Percentiles rank a stretch among this genome's conserved stretches.
Evolutionary conservation across 1,140 invertebrate genomes (phyloP).

Genomic region (Nasonia longicornis): DNA sequence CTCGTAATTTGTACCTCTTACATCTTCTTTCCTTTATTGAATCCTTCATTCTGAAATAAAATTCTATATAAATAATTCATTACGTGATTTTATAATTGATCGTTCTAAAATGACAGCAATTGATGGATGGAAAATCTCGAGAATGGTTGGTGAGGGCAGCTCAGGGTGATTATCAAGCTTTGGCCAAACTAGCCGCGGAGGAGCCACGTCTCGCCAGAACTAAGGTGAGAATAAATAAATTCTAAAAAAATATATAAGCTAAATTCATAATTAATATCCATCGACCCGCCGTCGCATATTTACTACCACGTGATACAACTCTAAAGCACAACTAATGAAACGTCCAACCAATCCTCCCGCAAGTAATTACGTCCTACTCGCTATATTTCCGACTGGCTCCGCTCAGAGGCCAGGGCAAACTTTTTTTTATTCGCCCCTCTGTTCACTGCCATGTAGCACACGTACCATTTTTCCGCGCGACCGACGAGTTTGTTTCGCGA

Average conservation of each 20-base stretch:
- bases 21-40: not conserved
- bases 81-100: not conserved
- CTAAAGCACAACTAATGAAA: not conserved
- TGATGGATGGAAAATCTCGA: slow-evolving; percentile 76
- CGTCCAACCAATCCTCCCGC: not conserved
- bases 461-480: slow-evolving; percentile 17
- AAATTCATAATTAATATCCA: not conserved
- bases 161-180: slow-evolving; percentile 83
- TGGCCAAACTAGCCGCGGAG: slow-evolving; percentile 85
- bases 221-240: slow-evolving; percentile 75
- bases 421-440: slow-evolving; percentile 7
- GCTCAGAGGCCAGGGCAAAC: not conserved
- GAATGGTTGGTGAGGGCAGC: slow-evolving; percentile 88
- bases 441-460: slow-evolving; percentile 1
- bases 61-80: slow-evolving; percentile 1
- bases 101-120: slow-evolving; percentile 60
- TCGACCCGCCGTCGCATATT: not conserved
- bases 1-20: slow-evolving; percentile 37
- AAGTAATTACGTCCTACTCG: not conserved
- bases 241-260: no score
- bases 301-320: not conserved
- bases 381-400: not conserved
- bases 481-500: slow-evolving; percentile 19
- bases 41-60: not conserved
- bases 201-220: slow-evolving; percentile 83